Evolutionary conservation across 2,797 vertebrate species (phyloP).

Genomic region (Urosaurus nigricauda): DNA sequence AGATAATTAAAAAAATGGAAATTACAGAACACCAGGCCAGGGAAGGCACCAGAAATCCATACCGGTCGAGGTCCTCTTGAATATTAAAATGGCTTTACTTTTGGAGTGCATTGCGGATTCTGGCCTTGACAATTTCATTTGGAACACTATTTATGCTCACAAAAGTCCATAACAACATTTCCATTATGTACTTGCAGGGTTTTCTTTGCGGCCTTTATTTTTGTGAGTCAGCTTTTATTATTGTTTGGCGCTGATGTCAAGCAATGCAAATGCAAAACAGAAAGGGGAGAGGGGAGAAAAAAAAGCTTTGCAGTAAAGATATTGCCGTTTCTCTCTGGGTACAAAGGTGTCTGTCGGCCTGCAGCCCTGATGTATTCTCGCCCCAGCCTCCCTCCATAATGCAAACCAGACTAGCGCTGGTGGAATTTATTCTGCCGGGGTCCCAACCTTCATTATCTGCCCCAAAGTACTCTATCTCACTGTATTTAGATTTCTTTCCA

Average conservation of each 20-base stretch:
- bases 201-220: conserved; percentile 51
- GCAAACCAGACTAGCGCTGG: neutral
- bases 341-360: conserved; percentile 19
- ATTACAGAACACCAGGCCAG: conserved; percentile 42
- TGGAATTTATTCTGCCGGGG: neutral
- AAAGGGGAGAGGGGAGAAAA: conserved; percentile 71
- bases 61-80: conserved; percentile 55
- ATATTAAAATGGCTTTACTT: conserved; percentile 72
- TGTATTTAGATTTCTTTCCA: conserved; percentile 18
- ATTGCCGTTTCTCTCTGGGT: conserved; percentile 7
- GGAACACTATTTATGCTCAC: conserved; percentile 77
- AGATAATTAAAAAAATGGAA: conserved; percentile 61
- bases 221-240: conserved; percentile 70
- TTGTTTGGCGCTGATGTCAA: conserved; percentile 69
- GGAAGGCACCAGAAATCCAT: conserved; percentile 53
- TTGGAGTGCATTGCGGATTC: conserved; percentile 65
- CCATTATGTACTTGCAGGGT: conserved; percentile 71
- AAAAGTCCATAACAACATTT: conserved; percentile 76
- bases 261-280: conserved; percentile 73
- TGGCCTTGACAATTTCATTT: conserved; percentile 76
- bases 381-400: neutral
- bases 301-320: conserved; percentile 42
- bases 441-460: conserved; percentile 52
- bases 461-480: neutral
- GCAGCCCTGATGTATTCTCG: neutral